Evolutionary conservation across 2,888 invertebrate species (phyloP).

Genomic region (Drosophila austrosaltans): DNA sequence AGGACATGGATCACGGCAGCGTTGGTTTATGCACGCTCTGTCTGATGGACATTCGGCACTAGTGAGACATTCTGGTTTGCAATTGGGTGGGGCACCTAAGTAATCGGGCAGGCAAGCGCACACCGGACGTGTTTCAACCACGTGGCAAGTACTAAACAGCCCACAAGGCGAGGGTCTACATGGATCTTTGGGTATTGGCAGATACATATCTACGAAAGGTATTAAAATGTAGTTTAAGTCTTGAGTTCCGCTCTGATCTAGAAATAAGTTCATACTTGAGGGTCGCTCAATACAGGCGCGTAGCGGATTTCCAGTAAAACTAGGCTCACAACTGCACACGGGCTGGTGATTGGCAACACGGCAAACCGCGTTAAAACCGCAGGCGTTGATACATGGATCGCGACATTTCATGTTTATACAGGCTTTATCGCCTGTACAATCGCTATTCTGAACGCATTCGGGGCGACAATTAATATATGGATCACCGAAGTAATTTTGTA

Average conservation of each 20-base stretch:
- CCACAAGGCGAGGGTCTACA: constrained; percentile 85
- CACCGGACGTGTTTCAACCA: constrained; percentile 87
- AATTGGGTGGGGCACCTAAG: constrained; percentile 89
- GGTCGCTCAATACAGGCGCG: constrained; percentile 88
- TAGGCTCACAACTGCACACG: constrained; percentile 89
- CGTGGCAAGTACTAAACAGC: constrained; percentile 84
- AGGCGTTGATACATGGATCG: constrained; percentile 92
- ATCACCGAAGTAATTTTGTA: constrained; percentile 93
- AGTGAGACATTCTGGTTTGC: constrained; percentile 90
- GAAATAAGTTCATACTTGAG: constrained; percentile 73
- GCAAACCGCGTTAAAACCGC: constrained; percentile 93
- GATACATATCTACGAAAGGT: constrained; percentile 72
- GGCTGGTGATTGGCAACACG: constrained; percentile 92
- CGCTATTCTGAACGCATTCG: constrained; percentile 94
- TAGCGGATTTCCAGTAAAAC: constrained; percentile 91
- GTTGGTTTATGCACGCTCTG: constrained; percentile 90
- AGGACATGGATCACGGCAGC: constrained; percentile 89
- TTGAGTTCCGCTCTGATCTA: not conserved
- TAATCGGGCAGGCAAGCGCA: constrained; percentile 90
- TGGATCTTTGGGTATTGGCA: constrained; percentile 82
- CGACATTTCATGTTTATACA: constrained; percentile 93
- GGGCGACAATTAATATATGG: constrained; percentile 94
- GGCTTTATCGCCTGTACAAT: constrained; percentile 90
- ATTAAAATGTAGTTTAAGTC: not conserved
- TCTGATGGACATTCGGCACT: constrained; percentile 90